Conservation (phyloP, 2,113 vertebrate species). For the Sus scrofa region DNA sequence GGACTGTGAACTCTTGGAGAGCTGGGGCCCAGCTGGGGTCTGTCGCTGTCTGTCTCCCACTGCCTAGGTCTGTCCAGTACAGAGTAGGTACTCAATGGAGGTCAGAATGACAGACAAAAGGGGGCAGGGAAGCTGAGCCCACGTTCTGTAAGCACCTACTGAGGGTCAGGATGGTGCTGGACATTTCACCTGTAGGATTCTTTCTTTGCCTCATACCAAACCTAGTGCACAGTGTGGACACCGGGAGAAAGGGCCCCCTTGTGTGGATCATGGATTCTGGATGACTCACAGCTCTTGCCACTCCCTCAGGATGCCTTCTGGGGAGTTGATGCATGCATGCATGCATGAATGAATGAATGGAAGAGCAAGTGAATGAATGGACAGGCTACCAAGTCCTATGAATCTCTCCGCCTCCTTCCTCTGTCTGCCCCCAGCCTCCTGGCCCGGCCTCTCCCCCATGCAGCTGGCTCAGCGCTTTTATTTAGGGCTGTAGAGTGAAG, state of each 20-base stretch:
- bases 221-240: not conserved
- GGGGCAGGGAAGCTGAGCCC: not conserved
- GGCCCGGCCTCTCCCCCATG: not conserved
- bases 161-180: not conserved
- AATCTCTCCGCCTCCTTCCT: not conserved
- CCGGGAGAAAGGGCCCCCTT: not conserved
- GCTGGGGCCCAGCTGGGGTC: not conserved
- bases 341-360: too few species aligned
- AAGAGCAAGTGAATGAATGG: too few species aligned
- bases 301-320: not conserved
- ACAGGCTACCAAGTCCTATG: not conserved
- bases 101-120: not conserved
- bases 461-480: conserved; percentile 63
- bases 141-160: not conserved
- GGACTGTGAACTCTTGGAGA: not conserved
- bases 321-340: too few species aligned
- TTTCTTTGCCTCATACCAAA: not conserved
- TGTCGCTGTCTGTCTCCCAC: not conserved
- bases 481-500: conserved; percentile 14
- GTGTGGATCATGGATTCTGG: rapidly evolving
- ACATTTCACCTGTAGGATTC: rapidly evolving
- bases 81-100: not conserved
- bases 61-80: not conserved
- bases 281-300: not conserved
- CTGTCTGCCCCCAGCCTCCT: not conserved